Conservation (phyloP, 2,797 vertebrate species). For the Melanotaenia maccullochi region DNA sequence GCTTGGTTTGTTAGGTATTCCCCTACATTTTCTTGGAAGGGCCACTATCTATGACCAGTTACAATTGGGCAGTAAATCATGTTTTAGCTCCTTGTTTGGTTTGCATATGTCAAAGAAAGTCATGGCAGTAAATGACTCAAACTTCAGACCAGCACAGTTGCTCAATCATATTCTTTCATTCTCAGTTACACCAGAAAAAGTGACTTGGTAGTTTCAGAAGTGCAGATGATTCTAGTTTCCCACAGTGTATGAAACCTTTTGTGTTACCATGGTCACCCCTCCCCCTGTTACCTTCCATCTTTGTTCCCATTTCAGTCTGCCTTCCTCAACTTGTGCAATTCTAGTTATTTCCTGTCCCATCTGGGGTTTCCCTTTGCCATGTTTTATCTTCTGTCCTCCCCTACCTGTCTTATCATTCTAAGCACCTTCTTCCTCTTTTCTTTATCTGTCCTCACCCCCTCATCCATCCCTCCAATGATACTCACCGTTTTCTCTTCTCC, state of each 20-base stretch:
- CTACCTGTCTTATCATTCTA: slow-evolving; percentile 58
- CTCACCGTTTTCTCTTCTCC: neutral
- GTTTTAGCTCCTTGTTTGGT: slow-evolving; percentile 20
- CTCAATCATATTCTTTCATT: slow-evolving; percentile 61
- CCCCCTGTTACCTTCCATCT: slow-evolving; percentile 33
- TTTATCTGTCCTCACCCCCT: slow-evolving; percentile 15
- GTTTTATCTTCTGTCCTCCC: slow-evolving; percentile 34
- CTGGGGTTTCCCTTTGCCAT: slow-evolving; percentile 38
- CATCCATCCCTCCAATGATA: neutral
- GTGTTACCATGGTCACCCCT: slow-evolving; percentile 24
- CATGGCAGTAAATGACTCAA: slow-evolving; percentile 18
- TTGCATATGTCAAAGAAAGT: neutral
- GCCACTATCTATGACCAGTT: neutral
- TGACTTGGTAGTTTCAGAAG: slow-evolving; percentile 75
- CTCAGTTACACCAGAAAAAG: slow-evolving; percentile 63
- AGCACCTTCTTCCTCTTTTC: slow-evolving; percentile 40
- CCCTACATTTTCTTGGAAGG: slow-evolving; percentile 2
- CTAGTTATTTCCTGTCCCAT: slow-evolving; percentile 32
- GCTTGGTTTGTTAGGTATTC: neutral
- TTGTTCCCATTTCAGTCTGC: slow-evolving; percentile 58
- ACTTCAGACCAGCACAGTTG: slow-evolving; percentile 42
- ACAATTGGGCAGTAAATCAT: neutral
- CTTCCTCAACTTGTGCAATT: slow-evolving; percentile 51
- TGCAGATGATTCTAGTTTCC: slow-evolving; percentile 72
- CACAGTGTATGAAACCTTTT: slow-evolving; percentile 68